These are phyloP conservation scores for Burhinus bistriatus DNA, from an alignment of 2,113 vertebrate species.

Conservation along the genomic window DNA sequence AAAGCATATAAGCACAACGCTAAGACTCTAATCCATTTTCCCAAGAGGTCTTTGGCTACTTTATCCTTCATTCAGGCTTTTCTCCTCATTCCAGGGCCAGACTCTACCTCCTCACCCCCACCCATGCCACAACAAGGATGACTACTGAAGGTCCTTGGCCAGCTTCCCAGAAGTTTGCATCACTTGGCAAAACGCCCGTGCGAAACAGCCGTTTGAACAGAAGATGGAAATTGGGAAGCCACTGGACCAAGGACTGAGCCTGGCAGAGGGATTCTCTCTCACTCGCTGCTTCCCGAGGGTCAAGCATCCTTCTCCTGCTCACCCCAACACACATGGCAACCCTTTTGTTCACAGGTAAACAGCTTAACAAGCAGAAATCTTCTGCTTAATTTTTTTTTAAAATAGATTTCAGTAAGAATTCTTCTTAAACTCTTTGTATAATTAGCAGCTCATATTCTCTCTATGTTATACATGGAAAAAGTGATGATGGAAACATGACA, in stretches of 20 bases:
- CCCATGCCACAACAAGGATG: background rate
- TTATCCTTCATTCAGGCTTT: background rate
- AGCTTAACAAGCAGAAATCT: background rate
- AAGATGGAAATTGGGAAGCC: background rate
- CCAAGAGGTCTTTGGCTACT: background rate
- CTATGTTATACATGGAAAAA: background rate
- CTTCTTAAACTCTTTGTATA: background rate
- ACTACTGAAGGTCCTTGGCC: background rate
- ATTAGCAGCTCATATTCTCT: background rate
- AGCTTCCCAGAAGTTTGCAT: background rate
- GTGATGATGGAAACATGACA: background rate
- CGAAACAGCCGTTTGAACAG: background rate
- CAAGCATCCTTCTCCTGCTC: background rate
- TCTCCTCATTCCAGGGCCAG: background rate
- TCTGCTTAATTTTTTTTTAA: background rate
- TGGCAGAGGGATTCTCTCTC: background rate
- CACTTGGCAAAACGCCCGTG: background rate
- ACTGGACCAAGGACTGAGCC: background rate
- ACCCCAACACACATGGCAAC: accelerated
- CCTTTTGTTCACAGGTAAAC: background rate
- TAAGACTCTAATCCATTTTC: background rate
- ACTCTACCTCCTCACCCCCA: background rate
- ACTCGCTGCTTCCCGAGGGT: accelerated
- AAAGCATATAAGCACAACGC: background rate
- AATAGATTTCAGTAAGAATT: background rate